Percentiles rank a stretch among this genome's conserved stretches.
Conservation (phyloP, 1,140 invertebrate species). For the Drosophila auraria region DNA sequence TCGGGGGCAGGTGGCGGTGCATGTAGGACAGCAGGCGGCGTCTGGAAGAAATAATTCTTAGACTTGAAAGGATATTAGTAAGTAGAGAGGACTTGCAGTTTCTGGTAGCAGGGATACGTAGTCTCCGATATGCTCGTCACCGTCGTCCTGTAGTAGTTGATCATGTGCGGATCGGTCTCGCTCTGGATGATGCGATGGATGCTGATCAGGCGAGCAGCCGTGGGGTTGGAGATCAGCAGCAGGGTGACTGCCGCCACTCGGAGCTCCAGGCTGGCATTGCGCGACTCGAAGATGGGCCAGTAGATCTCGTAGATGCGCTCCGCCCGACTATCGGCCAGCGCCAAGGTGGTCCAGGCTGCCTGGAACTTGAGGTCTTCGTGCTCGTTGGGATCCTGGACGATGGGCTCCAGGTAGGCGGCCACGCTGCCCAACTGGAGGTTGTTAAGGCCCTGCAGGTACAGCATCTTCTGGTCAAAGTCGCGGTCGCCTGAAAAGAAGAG, state of each 20-base stretch:
- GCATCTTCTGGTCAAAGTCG: constrained; percentile 88
- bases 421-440: constrained; percentile 88
- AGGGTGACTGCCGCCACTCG: constrained; percentile 88
- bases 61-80: too few relatives aligned
- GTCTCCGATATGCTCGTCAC: constrained; percentile 89
- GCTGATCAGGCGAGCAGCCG: constrained; percentile 88
- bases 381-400: constrained; percentile 85
- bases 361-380: constrained; percentile 87
- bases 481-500: constrained; percentile 86
- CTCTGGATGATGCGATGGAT: constrained; percentile 89
- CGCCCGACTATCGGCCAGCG: constrained; percentile 86
- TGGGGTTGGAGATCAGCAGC: constrained; percentile 88
- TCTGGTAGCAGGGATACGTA: constrained; percentile 88
- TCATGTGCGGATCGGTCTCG: constrained; percentile 88
- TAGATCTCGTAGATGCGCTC: constrained; percentile 88
- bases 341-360: constrained; percentile 88
- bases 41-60: constrained; percentile 70
- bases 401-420: constrained; percentile 88
- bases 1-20: constrained; percentile 86
- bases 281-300: constrained; percentile 90
- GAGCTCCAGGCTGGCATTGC: constrained; percentile 88
- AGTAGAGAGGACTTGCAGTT: constrained; percentile 86
- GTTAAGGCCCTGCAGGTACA: constrained; percentile 89
- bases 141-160: constrained; percentile 90
- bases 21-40: constrained; percentile 87